Evolutionary conservation across 2,888 invertebrate species (phyloP), one percentile per base, ranked within the genome.

Genomic region (Drosophila nr. perissopoda): DNA sequence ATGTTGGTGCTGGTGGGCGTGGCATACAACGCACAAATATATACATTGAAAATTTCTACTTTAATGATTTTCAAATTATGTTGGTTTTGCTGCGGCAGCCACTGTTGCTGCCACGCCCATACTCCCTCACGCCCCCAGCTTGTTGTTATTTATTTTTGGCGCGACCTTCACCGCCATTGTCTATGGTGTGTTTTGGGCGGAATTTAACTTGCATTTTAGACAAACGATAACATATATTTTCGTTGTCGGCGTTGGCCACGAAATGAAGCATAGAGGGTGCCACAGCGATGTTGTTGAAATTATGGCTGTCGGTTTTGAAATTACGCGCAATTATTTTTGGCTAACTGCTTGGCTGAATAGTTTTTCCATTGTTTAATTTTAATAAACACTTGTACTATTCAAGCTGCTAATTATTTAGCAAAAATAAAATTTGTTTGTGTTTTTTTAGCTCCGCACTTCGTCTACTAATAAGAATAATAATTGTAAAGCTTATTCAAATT

Each of bases 21-120:
- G 69, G 69, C 51, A 69, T 54, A 77, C 69, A 66, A 69, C 67
- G 61, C 65, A 69, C 66, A 70, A 62, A 76, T 7, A 48, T 31
- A 65, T 60, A 61, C 65, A 69, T 59, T 68, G 65, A 63, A 73
- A 83, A 87, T 82, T 87, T 87, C 77, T 87, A 78, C 87, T 90
- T 90, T 90, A 87, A 87, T 87, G 87, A 87, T 90, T 87, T 87
- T 90, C 89, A 87, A 87, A 87, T 87, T 87, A 90, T 87, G 89
- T 83, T 90, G 87, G 72, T 74, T 78, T 73, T 76, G 56, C 70
- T 69, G 72, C 69, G 45, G 57, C 27, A n/a, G 25, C 54, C 27
- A 18, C 34, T 60, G 34, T 69, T 63, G 52, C 52, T 65, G 48
- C 61, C 48, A 25, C 49, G 59, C 71, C 59, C 34, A 54, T 25